A percentile compares a stretch with the other conserved stretches of the same genome.
These are phyloP conservation scores for Pemphigus obesinymphae DNA, from an alignment of 1,140 invertebrate species.

Conservation along the genomic window DNA sequence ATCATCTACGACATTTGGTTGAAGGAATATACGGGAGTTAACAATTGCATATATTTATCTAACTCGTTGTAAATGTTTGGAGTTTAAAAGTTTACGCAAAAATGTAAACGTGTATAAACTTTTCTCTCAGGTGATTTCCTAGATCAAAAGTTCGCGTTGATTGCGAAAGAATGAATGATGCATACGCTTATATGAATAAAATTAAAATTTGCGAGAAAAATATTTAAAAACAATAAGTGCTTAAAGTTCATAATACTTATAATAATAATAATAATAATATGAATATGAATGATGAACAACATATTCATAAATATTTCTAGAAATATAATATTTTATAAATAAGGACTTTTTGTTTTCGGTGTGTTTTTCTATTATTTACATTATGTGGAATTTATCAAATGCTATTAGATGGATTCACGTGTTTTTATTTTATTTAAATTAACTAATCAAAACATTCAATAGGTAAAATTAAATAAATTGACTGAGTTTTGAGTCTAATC, in stretches of 20 bases:
- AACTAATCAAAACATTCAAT: too few species aligned
- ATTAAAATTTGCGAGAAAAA: slow-evolving; percentile 13
- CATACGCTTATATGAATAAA: slow-evolving; percentile 12
- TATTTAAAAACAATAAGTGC: background rate
- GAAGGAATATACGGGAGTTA: too few species aligned
- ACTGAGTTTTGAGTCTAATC: too few species aligned
- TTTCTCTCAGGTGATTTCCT: slow-evolving; percentile 15
- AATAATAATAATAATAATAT: too few species aligned
- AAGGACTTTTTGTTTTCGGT: too few species aligned
- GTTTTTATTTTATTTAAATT: too few species aligned
- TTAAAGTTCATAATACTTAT: background rate
- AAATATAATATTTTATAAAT: background rate
- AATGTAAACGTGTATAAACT: background rate
- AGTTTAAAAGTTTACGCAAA: background rate
- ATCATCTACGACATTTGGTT: too few species aligned
- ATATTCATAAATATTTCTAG: background rate
- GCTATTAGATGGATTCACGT: too few species aligned
- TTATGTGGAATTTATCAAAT: too few species aligned
- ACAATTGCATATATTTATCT: too few species aligned
- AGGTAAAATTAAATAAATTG: too few species aligned
- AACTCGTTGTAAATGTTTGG: background rate
- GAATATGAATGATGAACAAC: slow-evolving; percentile 5
- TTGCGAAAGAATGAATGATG: background rate
- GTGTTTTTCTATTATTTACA: too few species aligned
- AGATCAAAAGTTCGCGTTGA: slow-evolving; percentile 25